Base-by-base conservation (phyloP, 2,113 vertebrate genomes). In the Onychorhynchus coronatus region DNA sequence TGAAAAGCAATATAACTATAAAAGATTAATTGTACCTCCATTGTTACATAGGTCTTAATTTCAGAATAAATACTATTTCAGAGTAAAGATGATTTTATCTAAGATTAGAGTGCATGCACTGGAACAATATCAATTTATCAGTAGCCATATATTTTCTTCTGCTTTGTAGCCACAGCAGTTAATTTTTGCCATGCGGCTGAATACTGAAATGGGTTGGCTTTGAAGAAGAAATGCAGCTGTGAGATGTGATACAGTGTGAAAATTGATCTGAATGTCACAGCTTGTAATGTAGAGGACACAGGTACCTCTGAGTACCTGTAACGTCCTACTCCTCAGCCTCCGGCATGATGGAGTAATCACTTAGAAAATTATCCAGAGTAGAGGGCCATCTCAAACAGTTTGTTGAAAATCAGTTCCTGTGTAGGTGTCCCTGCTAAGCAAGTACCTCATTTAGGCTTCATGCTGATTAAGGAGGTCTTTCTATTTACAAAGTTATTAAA, bases 251-350 rank as follows among this genome's bases (percentile, higher is more conserved):
- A 55, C 49, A 44, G 84, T 68, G 80, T 76, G 84, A 96, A 94
- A 96, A 95, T 67, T 89, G 92, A 94, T 97, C 95, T 82, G 86
- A 93, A 91, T 89, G 89, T 89, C 89, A 85, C 77, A 85, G 78
- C 65, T 79, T 88, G 81, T 90, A 91, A 89, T 63, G 17, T n/a
- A 88, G 87, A 88, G 75, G 72, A 65, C 76, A 42, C 16, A 2
- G 14, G 75, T 82, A 89, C 81, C 84, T 96, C 46, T 88, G 86
- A 94, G 77, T 73, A 88, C 87, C 92, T 93, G 59, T 92, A 92
- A 92, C 75, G 56, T 58, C 75, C 52, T 78, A 37, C 67, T 89
- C 44, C 85, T 89, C 63, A 91, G 80, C 88, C 90, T 75, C 9
- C 0, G 14, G 92, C 84, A 25, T 68, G 90, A 81, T 94, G 83